phyloP scores from a whole-genome alignment of 2,113 vertebrate species.

The Callionymus lyra region DNA sequence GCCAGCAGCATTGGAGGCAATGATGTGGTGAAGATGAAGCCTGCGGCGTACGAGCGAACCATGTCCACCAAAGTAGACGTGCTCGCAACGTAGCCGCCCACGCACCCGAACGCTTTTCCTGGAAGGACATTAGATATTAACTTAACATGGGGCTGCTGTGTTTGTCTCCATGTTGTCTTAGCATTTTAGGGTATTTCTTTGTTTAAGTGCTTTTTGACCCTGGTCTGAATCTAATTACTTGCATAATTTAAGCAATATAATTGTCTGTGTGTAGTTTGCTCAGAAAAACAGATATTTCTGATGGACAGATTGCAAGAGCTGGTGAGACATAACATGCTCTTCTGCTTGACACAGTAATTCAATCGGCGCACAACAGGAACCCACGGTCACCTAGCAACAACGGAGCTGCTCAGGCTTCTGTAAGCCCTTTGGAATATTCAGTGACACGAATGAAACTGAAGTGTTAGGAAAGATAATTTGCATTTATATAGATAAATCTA shows the following conservation, averaged over 20 bases:
- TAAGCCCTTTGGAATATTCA: slow-evolving; percentile 26
- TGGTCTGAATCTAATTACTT: too few species aligned
- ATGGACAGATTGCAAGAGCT: too few species aligned
- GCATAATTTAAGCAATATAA: too few species aligned
- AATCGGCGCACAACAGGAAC: slow-evolving; percentile 36
- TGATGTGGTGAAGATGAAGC: slow-evolving; percentile 96
- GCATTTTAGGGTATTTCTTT: too few species aligned
- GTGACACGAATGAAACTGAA: slow-evolving; percentile 28
- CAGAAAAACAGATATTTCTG: too few species aligned
- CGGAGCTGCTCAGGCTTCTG: slow-evolving; percentile 26
- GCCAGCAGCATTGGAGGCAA: slow-evolving; percentile 91
- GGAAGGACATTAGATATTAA: background rate
- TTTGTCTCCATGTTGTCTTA: too few species aligned
- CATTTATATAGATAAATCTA: too few species aligned
- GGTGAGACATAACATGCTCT: background rate
- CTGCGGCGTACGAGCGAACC: slow-evolving; percentile 85
- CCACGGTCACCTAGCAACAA: slow-evolving; percentile 59
- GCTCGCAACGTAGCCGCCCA: slow-evolving; percentile 91
- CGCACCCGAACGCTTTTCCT: slow-evolving; percentile 97
- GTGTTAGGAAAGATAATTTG: slow-evolving; percentile 4
- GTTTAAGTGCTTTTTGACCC: too few species aligned
- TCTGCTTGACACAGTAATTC: slow-evolving; percentile 40
- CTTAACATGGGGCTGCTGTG: too few species aligned
- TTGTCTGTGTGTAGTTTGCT: too few species aligned
- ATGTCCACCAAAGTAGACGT: slow-evolving; percentile 81